These are phyloP conservation scores for Oceanodroma leucorhoa DNA, from an alignment of 2,797 vertebrate species.

Conservation along the genomic window DNA sequence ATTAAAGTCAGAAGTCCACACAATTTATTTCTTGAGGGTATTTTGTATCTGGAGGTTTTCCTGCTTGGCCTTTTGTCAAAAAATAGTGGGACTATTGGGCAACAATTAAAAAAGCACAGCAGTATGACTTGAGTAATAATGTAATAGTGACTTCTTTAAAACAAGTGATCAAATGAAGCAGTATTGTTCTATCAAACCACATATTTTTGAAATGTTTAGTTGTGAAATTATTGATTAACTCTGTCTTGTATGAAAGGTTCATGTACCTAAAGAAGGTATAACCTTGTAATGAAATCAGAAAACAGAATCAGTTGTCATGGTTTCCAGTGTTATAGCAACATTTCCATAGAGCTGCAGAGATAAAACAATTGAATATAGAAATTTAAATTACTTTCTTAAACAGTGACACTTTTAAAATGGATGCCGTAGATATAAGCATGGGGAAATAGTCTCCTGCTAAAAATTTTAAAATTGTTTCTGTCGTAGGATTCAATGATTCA, in stretches of 20 bases:
- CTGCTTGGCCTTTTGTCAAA: not conserved
- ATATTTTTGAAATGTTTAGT: not conserved
- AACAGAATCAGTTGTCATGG: constrained; percentile 35
- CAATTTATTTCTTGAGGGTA: not conserved
- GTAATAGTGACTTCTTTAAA: not conserved
- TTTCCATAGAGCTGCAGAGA: not conserved
- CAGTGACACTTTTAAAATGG: not conserved
- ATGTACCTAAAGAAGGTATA: not conserved
- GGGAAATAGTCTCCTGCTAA: not conserved
- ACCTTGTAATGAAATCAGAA: constrained; percentile 10
- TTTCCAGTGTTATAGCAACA: constrained; percentile 22
- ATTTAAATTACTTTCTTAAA: constrained; percentile 10
- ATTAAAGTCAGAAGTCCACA: not conserved
- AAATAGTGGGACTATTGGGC: not conserved
- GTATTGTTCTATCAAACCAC: not conserved
- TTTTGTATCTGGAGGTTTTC: not conserved
- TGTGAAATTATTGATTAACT: not conserved
- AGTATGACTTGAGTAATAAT: not conserved
- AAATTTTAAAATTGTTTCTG: not conserved
- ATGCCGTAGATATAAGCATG: not conserved
- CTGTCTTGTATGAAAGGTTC: not conserved
- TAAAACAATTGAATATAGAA: not conserved
- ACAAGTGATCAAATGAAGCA: not conserved
- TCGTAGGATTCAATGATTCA: not conserved
- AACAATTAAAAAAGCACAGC: not conserved